Base-by-base conservation (phyloP, 2,113 vertebrate genomes). In the Misgurnus mizolepis region DNA sequence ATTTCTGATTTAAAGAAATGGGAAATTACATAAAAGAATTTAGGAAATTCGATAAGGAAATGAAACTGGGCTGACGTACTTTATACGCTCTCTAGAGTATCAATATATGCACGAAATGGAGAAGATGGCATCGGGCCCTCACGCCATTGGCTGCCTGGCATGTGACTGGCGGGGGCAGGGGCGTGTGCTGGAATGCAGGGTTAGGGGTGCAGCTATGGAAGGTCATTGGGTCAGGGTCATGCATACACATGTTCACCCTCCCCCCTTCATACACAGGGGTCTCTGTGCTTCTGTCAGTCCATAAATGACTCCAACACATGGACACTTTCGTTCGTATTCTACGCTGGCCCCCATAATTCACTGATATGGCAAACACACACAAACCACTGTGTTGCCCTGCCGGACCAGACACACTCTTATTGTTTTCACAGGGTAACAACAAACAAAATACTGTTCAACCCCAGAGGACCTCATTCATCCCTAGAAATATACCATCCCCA, bases 101-200 rank as follows among this genome's bases (percentile, higher is more conserved):
- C 15, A 22, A n/a, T 6, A 22, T 27, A 39, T 70, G 27, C 15
- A 18, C 17, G 7, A 4, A 22, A 39, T 79, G 66, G 66, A 66
- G 43, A 60, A 60, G 56, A 71, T 69, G 69, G 41, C 76, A 69
- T 69, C 40, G 18, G 62, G 18, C 56, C 17, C 62, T 68, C 40
- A 3, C 58, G 73, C 43, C 61, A 87, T 0, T 90, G 91, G 41
- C 73, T 90, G 66, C 65, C 18, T 87, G 88, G n/a, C 90, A 88
- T 0, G 67, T 90, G 77, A 82, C 76, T 91, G 34, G 89, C 85
- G 45, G 71, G 76, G 53, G 49, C 53, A 47, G 66, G 49, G 76
- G 81, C 70, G 58, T 81, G 84, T 79, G 78, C 41, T 80, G 78
- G 81, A 82, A 85, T 82, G 77, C 70, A 80, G 72, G 64, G 84